Evolutionary conservation across 1,140 invertebrate genomes (phyloP).

Genomic region (Pseudachorutes palmiensis): DNA sequence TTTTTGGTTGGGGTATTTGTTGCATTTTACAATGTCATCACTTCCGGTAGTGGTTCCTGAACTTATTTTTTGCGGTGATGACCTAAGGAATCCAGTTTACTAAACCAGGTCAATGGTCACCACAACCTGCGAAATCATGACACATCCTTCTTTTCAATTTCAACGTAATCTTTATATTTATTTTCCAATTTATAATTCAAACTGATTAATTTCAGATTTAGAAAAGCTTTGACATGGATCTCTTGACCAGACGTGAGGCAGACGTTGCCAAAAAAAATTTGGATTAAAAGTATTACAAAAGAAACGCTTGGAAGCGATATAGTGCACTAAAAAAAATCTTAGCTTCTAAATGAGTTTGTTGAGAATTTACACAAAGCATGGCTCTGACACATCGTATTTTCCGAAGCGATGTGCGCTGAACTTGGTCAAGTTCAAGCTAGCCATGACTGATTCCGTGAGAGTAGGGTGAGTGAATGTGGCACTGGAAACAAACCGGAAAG

Average conservation of each 20-base stretch:
- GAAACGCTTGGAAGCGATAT: not conserved
- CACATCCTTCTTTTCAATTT: not conserved
- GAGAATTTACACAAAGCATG: constrained; percentile 30
- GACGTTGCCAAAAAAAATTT: too few species aligned
- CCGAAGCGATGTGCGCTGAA: constrained; percentile 11
- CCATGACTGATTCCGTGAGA: constrained; percentile 16
- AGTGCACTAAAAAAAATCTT: not conserved
- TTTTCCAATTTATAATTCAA: too few species aligned
- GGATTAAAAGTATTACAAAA: not conserved
- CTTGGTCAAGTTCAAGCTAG: constrained; percentile 14
- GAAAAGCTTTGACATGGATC: too few species aligned
- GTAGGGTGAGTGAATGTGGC: constrained; percentile 2
- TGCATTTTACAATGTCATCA: not conserved
- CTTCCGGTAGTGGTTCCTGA: not conserved
- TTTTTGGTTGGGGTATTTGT: not conserved
- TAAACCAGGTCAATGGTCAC: not conserved
- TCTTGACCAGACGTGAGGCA: too few species aligned
- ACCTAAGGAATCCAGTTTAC: not conserved
- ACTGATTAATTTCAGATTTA: too few species aligned
- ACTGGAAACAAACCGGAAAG: not conserved
- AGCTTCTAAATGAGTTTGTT: not conserved
- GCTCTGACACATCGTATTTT: constrained; percentile 28
- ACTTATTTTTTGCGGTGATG: not conserved
- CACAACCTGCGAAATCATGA: not conserved
- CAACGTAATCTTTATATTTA: not conserved